Base-by-base conservation (phyloP, 53 echinoderm and acorn worm species). In the Arbacia lixula region DNA sequence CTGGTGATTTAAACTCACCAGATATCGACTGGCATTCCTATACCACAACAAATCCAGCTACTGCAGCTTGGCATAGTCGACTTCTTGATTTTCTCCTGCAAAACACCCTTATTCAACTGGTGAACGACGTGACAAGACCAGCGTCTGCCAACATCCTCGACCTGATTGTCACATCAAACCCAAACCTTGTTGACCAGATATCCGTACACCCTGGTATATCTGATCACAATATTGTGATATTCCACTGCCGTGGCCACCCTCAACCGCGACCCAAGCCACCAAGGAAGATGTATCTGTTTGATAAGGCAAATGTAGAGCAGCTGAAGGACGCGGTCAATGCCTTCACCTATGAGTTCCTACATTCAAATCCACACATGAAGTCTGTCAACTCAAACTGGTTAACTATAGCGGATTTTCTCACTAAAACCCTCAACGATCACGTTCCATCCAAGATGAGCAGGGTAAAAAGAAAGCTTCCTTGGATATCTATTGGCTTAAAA, bases 121-220 rank as follows among this genome's bases (percentile, higher is more conserved):
- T 82, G 9, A 66, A 20, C 28, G 46, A 87, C 5, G 54, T 87
- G 3, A 87, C 81, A 5, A 26, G 81, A 4, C 87, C 87, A 36
- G 56, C 40, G 14, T 87, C 87, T 14, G 35, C n/a, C n/a, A 68
- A 65, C 31, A 57, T 66, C 68, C 68, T 87, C 10, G 82, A 87
- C 28, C 53, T 87, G 4, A 4, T 82, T 22, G 53, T 87, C 10
- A 87, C 87, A 12, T 82, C 87, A 17, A 87, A 87, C 43, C 87
- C 87, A 8, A 36, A 21, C 24, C 71, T 82, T 14, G 34, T 87
- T 34, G 12, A 19, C 21, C 26, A 66, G 11, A 20, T 80, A 22
- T 36, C 41, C 2, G 66, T 86, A 6, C 52, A 58, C 28, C 72
- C 85, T 21, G 85, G 85, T 32, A 85, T 85, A 14, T 85, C 74